Base-by-base conservation (phyloP, 2,797 vertebrate genomes). In the Sebastes iracundus region DNA sequence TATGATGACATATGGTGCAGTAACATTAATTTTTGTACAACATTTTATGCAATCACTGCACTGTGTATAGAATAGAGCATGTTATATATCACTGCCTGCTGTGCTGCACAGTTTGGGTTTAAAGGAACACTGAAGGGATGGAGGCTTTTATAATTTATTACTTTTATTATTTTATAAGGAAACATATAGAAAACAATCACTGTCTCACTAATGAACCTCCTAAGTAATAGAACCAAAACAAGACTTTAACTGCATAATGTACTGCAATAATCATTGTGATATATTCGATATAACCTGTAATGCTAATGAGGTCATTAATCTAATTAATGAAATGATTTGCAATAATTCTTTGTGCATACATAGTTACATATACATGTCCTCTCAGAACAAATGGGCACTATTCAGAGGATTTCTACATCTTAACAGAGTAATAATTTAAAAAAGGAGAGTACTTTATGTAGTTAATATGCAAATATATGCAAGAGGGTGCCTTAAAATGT, bases 141-240 rank as follows among this genome's bases (percentile, higher is more conserved):
- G 6, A 82, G 22, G 6, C 33, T 65, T 64, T 16, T 23, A 38
- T 33, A 60, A 71, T 23, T 20, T 46, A 46, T 46, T 46, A 46
- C 16, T 18, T 46, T 46, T 46, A 46, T 46, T 61, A 12, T 27
- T 76, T 58, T 11, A 35, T 38, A 12, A 53, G 20, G 12, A 66
- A 56, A 38, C 27, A 55, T 67, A 30, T 4, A 72, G 56, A 72
- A 72, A 80, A 71, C 20, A 58, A 64, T 67, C 30, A 75, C 11
- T 30, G 55, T 38, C 77, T 64, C 55, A 27, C 64, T 85, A 87
- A 88, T 77, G 52, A 87, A 72, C 61, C 71, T 35, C 27, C 55
- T 80, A 38, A 80, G 80, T 81, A 81, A 80, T 30, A 28, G 16
- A 75, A 73, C 18, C 30, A 32, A 70, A 88, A 80, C 27, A 77